Base-by-base conservation (phyloP, 2,888 invertebrate species). In the Volucella inanis region DNA sequence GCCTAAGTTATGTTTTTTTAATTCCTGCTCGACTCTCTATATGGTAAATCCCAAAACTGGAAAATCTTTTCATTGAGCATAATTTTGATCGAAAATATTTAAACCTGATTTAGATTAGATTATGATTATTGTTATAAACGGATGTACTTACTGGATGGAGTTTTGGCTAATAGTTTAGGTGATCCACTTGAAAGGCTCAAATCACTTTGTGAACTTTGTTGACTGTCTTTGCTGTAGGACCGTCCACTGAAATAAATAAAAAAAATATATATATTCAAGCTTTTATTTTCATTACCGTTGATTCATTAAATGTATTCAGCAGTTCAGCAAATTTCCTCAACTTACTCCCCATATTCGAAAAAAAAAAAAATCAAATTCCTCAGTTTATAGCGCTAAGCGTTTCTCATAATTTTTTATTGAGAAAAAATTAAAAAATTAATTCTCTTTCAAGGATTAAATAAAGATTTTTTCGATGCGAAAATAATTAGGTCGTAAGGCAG, bases 181-280 rank as follows among this genome's bases (percentile, higher is more conserved):
- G 90, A 91, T 79, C 88, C 89, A 86, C 94, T 94, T 9, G 93
- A 92, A 89, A 93, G 93, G 90, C 93, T 94, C 89, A 95, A 93
- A 91, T 95, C 95, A 89, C 95, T 95, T 90, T 95, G 94, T 0
- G 95, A 95, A 90, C 95, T 95, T 90, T 95, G 93, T 89, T 94
- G 93, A 89, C 94, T 94, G 92, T 94, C 93, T 91, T 94, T 93
- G 90, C 93, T 93, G 88, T 93, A 92, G 75, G 92, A 91, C 74
- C 91, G 90, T 70, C 91, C 92, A 83, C 92, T 92, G 90, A 8
- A 31, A 31, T 31, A 6, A 31, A 31, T 31, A 31, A 8, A 12
- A 59, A 39, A 22, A n/a, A 45, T n/a, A 18, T 8, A 47, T 41
- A 49, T 18, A 14, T 38, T 64, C 1, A n/a, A 31, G 1, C n/a